phyloP scores from a whole-genome alignment of 2,888 invertebrate genomes.

The Halocaridina rubra region DNA sequence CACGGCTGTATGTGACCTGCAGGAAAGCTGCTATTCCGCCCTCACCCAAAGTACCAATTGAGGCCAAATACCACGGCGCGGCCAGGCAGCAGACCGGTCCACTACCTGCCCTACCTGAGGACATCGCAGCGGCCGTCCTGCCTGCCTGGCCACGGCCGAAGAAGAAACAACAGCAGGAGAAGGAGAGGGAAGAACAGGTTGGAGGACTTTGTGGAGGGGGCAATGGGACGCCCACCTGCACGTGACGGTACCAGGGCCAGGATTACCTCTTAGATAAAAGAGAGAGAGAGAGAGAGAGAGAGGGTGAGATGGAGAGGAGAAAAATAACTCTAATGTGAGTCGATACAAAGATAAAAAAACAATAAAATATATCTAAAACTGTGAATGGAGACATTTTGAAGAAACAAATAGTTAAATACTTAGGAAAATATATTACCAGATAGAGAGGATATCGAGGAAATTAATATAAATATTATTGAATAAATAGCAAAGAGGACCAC shows the following conservation, averaged over 20 bases:
- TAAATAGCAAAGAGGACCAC: too few relatives aligned
- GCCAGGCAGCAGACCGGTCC: slow-evolving; percentile 56
- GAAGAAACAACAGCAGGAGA: not conserved
- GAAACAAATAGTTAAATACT: too few relatives aligned
- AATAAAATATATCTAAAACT: too few relatives aligned
- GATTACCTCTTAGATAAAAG: slow-evolving; percentile 10
- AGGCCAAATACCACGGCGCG: slow-evolving; percentile 50
- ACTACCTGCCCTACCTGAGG: slow-evolving; percentile 58
- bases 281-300: not conserved
- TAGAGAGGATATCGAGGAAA: too few relatives aligned
- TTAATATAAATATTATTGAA: too few relatives aligned
- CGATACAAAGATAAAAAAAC: not conserved
- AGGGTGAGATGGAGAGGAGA: not conserved
- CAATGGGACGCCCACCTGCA: slow-evolving; percentile 15
- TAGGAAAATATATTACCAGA: too few relatives aligned
- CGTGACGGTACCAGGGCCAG: slow-evolving; percentile 41
- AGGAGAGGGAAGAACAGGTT: too few relatives aligned
- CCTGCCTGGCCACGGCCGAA: not conserved
- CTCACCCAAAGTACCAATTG: slow-evolving; percentile 34
- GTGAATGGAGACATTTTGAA: too few relatives aligned
- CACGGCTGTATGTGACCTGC: slow-evolving; percentile 40
- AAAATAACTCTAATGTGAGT: not conserved
- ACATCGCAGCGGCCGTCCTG: slow-evolving; percentile 37
- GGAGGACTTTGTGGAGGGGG: too few relatives aligned
- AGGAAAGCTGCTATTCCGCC: slow-evolving; percentile 54